A percentile compares a stretch with the other conserved stretches of the same genome.
These are phyloP conservation scores for Hesperophylax magnus DNA, from an alignment of 1,140 invertebrate species.

Conservation along the genomic window DNA sequence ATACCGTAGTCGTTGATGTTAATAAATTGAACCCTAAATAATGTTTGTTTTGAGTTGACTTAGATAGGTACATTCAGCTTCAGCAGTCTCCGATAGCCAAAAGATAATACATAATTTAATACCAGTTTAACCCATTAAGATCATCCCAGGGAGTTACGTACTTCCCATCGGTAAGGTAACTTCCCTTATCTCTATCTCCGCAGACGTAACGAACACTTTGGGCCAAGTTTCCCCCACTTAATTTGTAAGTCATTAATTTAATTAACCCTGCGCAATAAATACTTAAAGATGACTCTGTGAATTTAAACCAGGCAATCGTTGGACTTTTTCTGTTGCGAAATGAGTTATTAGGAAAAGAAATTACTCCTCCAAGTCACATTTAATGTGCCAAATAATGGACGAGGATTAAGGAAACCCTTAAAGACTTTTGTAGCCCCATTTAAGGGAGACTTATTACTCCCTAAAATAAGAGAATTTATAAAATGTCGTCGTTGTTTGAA, in stretches of 20 bases:
- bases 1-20: not conserved
- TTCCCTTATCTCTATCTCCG: constrained; percentile 38
- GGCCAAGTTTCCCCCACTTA: constrained; percentile 43
- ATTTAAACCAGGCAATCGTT: not conserved
- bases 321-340: not conserved
- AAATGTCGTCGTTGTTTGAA: too few relatives aligned
- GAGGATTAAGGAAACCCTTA: constrained; percentile 1
- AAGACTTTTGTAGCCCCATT: not conserved
- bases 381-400: constrained; percentile 21
- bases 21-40: not conserved
- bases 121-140: constrained; percentile 46
- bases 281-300: constrained; percentile 7
- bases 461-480: not conserved
- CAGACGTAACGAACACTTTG: constrained; percentile 42
- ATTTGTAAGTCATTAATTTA: constrained; percentile 47
- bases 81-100: constrained; percentile 26
- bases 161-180: constrained; percentile 43
- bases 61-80: constrained; percentile 11
- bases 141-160: constrained; percentile 20
- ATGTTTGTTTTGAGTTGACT: not conserved
- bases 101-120: constrained; percentile 51
- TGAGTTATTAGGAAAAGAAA: constrained; percentile 1
- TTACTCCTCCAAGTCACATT: not conserved
- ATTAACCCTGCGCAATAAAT: constrained; percentile 44
- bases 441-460: constrained; percentile 2